Evolutionary conservation across 2,113 vertebrate genomes (phyloP).

Genomic region (Nothoprocta perdicaria): DNA sequence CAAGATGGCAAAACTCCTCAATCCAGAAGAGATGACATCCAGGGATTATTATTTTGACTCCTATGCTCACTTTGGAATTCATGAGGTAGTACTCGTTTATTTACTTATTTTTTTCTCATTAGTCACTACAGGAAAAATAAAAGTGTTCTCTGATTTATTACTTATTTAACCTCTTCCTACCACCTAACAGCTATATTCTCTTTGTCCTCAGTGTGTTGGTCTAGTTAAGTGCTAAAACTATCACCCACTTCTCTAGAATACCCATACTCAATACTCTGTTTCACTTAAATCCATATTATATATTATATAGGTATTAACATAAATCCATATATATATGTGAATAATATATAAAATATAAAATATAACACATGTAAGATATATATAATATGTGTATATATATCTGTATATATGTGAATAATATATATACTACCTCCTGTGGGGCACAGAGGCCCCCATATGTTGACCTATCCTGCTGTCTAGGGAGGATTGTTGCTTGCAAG

Average conservation of each 20-base stretch:
- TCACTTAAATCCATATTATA: background rate
- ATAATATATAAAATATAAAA: no score
- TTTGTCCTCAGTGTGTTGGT: background rate
- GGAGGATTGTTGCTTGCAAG: no score
- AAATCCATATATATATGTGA: no score
- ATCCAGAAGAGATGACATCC: conserved; percentile 97
- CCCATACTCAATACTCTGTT: background rate
- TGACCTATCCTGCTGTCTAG: background rate
- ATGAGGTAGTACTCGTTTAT: conserved; percentile 85
- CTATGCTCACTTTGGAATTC: conserved; percentile 97
- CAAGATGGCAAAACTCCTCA: conserved; percentile 93
- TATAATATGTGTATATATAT: no score
- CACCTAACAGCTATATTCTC: background rate
- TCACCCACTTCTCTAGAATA: background rate
- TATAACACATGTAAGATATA: no score
- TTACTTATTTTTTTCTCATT: background rate
- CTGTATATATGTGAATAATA: no score
- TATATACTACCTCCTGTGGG: background rate
- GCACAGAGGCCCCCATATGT: background rate
- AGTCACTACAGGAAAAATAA: background rate
- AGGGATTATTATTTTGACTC: conserved; percentile 98
- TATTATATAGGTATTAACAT: no score
- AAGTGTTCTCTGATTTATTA: background rate
- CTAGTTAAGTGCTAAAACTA: background rate
- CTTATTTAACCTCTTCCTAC: background rate